phyloP scores from a whole-genome alignment of 2,888 invertebrate species.

The Urechis unicinctus region DNA sequence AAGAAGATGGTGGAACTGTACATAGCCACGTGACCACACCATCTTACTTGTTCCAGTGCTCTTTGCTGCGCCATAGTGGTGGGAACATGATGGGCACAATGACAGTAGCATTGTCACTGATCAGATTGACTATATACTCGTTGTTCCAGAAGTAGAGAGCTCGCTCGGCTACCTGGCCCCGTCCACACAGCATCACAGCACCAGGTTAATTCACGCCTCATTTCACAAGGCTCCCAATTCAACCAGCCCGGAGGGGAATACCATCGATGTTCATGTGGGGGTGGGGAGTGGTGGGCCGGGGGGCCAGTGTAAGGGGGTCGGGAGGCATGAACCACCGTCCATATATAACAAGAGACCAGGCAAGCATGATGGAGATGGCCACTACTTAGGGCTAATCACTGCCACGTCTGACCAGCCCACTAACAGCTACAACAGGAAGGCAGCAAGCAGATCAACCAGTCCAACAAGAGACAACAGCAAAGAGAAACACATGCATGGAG shows the following conservation, averaged over 20 bases:
- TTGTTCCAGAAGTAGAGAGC: slow-evolving; percentile 99
- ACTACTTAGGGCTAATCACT: too few relatives aligned
- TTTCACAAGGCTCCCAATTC: not conserved
- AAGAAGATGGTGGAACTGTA: not conserved
- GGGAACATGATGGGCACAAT: slow-evolving; percentile 99
- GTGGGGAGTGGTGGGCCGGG: too few relatives aligned
- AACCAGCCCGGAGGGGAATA: not conserved
- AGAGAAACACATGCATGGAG: not conserved
- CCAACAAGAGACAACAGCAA: not conserved
- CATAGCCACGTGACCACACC: not conserved
- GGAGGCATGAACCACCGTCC: too few relatives aligned
- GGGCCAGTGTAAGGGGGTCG: too few relatives aligned
- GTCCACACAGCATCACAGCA: too few relatives aligned
- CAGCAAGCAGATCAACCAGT: not conserved
- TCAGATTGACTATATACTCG: slow-evolving; percentile 98
- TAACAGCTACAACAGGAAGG: not conserved
- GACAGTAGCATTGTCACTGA: slow-evolving; percentile 96
- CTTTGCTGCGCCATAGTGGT: slow-evolving; percentile 95
- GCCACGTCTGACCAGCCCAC: too few relatives aligned
- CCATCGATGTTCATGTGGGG: not conserved
- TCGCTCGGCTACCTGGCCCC: slow-evolving; percentile 84
- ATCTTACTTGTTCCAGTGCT: slow-evolving; percentile 91
- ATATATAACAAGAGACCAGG: too few relatives aligned
- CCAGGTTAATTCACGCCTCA: not conserved
- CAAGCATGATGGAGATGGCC: too few relatives aligned